A percentile compares a stretch with the other conserved stretches of the same genome.
Conservation (phyloP, 2,888 invertebrate species). For the Blera fallax region DNA sequence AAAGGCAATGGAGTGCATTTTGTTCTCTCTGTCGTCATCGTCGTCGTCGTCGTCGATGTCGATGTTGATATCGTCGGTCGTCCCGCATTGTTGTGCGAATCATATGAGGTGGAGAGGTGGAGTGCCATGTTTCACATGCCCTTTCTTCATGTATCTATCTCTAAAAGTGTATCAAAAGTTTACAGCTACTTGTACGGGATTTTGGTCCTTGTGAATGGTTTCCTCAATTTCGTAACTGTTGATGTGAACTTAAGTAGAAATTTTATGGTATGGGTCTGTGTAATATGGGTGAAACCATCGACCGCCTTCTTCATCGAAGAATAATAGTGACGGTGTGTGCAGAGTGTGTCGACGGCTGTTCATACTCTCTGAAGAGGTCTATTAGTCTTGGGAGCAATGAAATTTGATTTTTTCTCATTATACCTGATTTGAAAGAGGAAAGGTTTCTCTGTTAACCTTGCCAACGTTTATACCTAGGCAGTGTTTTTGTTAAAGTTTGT, state of each 20-base stretch:
- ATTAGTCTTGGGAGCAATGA: neutral
- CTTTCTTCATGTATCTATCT: conserved; percentile 38
- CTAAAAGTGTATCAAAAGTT: conserved; percentile 60
- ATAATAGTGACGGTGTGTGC: neutral
- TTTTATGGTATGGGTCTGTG: conserved; percentile 26
- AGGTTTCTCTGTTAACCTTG: neutral
- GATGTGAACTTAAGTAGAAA: conserved; percentile 62
- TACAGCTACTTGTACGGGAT: conserved; percentile 47
- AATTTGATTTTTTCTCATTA: neutral
- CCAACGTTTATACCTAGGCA: neutral
- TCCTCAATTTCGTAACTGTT: conserved; percentile 62
- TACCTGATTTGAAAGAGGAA: neutral
- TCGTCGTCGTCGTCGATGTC: neutral
- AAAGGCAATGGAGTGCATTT: conserved; percentile 60
- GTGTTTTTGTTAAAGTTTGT: neutral
- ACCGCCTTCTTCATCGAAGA: neutral
- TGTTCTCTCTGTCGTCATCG: conserved; percentile 14
- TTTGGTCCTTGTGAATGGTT: conserved; percentile 65
- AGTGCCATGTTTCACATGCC: conserved; percentile 34
- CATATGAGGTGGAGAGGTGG: neutral
- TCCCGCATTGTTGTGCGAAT: conserved; percentile 46
- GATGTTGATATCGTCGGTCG: neutral
- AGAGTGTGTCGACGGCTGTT: neutral
- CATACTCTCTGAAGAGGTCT: neutral
- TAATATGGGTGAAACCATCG: neutral